phyloP scores from a whole-genome alignment of 1,140 invertebrate genomes.

The Luehdorfia chinensis region DNA sequence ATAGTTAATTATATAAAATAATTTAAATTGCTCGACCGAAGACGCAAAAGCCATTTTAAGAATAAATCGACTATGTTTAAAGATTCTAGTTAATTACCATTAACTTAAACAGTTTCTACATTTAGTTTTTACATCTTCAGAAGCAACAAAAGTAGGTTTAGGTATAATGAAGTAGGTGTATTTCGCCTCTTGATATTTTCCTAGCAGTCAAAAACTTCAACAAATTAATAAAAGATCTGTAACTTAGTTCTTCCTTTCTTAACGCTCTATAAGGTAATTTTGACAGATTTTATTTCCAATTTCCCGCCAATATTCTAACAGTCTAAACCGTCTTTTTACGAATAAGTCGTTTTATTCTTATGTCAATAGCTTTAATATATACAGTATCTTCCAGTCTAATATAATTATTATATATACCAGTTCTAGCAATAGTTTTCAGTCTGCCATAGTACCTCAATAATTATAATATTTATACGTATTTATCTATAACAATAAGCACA shows the following conservation, averaged over 20 bases:
- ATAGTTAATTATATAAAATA: constrained; percentile 70
- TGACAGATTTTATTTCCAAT: background rate
- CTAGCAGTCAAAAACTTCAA: background rate
- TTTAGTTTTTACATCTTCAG: background rate
- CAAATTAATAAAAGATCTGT: too few species aligned
- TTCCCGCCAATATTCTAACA: too few species aligned
- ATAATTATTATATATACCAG: constrained; percentile 58
- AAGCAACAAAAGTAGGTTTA: too few species aligned
- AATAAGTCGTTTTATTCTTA: constrained; percentile 63
- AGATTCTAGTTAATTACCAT: constrained; percentile 13
- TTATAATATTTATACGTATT: constrained; percentile 49
- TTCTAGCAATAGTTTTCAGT: constrained; percentile 69
- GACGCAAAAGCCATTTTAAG: constrained; percentile 47
- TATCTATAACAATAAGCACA: constrained; percentile 40
- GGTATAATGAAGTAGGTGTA: too few species aligned
- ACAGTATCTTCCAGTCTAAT: constrained; percentile 73
- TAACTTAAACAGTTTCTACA: background rate
- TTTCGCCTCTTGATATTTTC: background rate
- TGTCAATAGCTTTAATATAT: constrained; percentile 73
- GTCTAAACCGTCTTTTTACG: constrained; percentile 33
- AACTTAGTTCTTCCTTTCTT: too few species aligned
- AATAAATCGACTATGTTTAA: constrained; percentile 55
- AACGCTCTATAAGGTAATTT: too few species aligned
- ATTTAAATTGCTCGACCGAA: constrained; percentile 59
- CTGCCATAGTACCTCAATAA: constrained; percentile 71